Evolutionary conservation across 1,140 invertebrate genomes (phyloP), one percentile per base, ranked within the genome.

Genomic region (Drosophila serrata): DNA sequence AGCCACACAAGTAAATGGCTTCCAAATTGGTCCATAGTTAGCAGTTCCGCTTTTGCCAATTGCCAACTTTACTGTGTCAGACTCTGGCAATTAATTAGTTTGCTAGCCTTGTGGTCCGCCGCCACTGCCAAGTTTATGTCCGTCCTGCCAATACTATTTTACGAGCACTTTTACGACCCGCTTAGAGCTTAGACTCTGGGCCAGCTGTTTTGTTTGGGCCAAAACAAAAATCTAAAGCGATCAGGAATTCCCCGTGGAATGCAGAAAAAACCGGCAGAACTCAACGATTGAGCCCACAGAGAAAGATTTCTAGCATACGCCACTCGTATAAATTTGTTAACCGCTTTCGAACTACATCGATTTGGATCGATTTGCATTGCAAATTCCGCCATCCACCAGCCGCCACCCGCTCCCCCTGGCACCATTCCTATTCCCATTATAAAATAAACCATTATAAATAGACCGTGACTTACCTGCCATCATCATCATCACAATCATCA

Each of bases 261-360:
- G 81, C 61, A 60, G 51, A 49, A 29, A 49, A 29, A 79, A 73
- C 75, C 33, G 39, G 46, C 35, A 60, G 40, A 43, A 43, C 46
- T 45, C 53, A 77, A 19, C 19, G 35, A 62, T 51, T 46, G 40
- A 31, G 29, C 24, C 48, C 56, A 60, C 33, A 24, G n/a, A 40
- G 56, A 82, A 37, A 79, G 69, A 75, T 35, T 75, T 62, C 48
- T 69, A 40, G 59, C 81, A 80, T 82, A 70, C 60, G 81, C 51
- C 70, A 46, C 37, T 39, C 70, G 81, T 27, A 85, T 85, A 76
- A 85, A 80, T 76, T 80, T 80, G 70, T 80, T 80, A 76, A 63
- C 70, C 67, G 60, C 81, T 59, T 72, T 72, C 37, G 57, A 72
- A 73, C 65, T 72, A 73, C 65, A 72, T 59, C 33, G 59, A 48